Conservation (phyloP, 1,140 invertebrate species). For the Zaprionus capensis region DNA sequence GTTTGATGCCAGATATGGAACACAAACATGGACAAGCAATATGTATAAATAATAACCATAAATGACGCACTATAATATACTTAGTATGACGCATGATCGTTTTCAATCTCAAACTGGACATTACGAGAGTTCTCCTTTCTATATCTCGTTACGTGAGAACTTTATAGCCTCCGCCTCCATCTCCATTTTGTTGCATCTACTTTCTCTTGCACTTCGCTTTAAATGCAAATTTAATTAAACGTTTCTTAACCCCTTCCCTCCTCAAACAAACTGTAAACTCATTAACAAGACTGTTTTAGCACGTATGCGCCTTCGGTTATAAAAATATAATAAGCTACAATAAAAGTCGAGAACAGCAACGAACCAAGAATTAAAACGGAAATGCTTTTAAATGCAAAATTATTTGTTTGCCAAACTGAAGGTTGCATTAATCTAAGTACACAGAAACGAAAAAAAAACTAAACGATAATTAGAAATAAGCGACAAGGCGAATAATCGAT, state of each 20-base stretch:
- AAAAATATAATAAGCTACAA: slow-evolving; percentile 40
- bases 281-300: slow-evolving; percentile 45
- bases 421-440: slow-evolving; percentile 53
- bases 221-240: slow-evolving; percentile 38
- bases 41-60: too few species aligned
- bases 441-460: slow-evolving; percentile 37
- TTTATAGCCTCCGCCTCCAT: neutral
- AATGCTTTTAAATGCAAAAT: slow-evolving; percentile 60
- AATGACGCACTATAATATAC: too few species aligned
- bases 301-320: slow-evolving; percentile 46
- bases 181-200: slow-evolving; percentile 21
- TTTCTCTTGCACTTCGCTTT: slow-evolving; percentile 26
- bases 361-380: slow-evolving; percentile 67
- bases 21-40: neutral
- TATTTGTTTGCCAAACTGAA: slow-evolving; percentile 66
- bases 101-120: too few species aligned
- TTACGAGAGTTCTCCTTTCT: slow-evolving; percentile 8
- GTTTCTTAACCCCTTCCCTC: slow-evolving; percentile 9
- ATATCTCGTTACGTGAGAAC: neutral
- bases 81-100: neutral
- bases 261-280: slow-evolving; percentile 24
- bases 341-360: slow-evolving; percentile 16
- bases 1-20: neutral
- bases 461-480: slow-evolving; percentile 15
- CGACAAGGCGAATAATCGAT: slow-evolving; percentile 26